Conservation (phyloP, 2,113 vertebrate species). For the Petrocephalus microphthalmus region DNA sequence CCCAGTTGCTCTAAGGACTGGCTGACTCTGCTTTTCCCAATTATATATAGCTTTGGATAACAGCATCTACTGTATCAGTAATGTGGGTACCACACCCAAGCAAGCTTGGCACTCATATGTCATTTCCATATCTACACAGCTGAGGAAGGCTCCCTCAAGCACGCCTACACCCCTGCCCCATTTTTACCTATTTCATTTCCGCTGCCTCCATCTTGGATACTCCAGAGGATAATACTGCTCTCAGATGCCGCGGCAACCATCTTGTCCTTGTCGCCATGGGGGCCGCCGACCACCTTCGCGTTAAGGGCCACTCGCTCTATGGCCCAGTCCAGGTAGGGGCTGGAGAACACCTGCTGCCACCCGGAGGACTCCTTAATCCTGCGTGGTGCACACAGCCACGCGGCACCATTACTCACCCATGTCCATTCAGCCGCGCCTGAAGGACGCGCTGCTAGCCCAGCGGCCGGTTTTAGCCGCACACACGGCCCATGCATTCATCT, state of each 20-base stretch:
- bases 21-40: neutral
- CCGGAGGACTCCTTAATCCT: constrained; percentile 97
- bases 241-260: constrained; percentile 93
- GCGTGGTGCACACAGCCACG: neutral
- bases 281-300: constrained; percentile 94
- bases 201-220: constrained; percentile 88
- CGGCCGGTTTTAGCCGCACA: no score
- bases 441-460: neutral
- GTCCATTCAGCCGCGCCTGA: neutral
- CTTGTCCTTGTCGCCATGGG: constrained; percentile 96
- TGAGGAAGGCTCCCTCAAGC: neutral
- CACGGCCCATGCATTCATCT: neutral
- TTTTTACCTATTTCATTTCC: constrained; percentile 85
- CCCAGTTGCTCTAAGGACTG: neutral
- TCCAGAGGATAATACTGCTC: constrained; percentile 94
- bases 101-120: neutral
- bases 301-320: constrained; percentile 92
- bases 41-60: neutral
- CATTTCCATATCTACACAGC: neutral
- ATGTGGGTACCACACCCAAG: neutral
- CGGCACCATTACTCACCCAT: neutral
- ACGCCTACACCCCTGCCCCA: neutral
- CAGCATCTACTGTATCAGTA: neutral
- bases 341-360: constrained; percentile 96
- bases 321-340: constrained; percentile 85